Conservation (phyloP, 1,140 invertebrate genomes). For the Drosophila oshimai region DNA sequence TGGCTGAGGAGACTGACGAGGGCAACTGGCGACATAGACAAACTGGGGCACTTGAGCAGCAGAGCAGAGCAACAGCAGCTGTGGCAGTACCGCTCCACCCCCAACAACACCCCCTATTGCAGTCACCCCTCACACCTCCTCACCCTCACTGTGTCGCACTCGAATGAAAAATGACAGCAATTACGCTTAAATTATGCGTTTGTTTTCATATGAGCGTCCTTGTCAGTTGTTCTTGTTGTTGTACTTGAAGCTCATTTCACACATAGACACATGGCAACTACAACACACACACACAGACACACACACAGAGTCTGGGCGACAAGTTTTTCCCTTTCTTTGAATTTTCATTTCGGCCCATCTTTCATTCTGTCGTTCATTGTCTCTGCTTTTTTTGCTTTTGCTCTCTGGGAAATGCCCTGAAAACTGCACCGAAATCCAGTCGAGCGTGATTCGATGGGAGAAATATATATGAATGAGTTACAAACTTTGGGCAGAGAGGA, state of each 20-base stretch:
- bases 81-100: slow-evolving; percentile 3
- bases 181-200: slow-evolving; percentile 82
- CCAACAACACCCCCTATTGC: background rate
- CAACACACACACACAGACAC: background rate
- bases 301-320: slow-evolving; percentile 23
- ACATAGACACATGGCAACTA: slow-evolving; percentile 59
- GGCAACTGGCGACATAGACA: slow-evolving; percentile 56
- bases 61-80: slow-evolving; percentile 6
- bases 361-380: slow-evolving; percentile 6
- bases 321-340: slow-evolving; percentile 18
- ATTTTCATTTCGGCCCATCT: background rate
- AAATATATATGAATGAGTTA: background rate
- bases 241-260: slow-evolving; percentile 75
- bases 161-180: slow-evolving; percentile 81
- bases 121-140: background rate
- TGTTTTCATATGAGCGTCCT: slow-evolving; percentile 79
- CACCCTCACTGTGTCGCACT: slow-evolving; percentile 39
- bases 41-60: slow-evolving; percentile 56
- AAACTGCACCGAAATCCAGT: slow-evolving; percentile 15
- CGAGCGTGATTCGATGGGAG: slow-evolving; percentile 11
- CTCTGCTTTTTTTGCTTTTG: slow-evolving; percentile 2
- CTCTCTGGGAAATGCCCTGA: slow-evolving; percentile 17
- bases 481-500: background rate
- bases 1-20: slow-evolving; percentile 13
- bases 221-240: slow-evolving; percentile 60